These are phyloP conservation scores for Sporophila hypoxantha DNA, from an alignment of 2,113 vertebrate species.

Conservation along the genomic window DNA sequence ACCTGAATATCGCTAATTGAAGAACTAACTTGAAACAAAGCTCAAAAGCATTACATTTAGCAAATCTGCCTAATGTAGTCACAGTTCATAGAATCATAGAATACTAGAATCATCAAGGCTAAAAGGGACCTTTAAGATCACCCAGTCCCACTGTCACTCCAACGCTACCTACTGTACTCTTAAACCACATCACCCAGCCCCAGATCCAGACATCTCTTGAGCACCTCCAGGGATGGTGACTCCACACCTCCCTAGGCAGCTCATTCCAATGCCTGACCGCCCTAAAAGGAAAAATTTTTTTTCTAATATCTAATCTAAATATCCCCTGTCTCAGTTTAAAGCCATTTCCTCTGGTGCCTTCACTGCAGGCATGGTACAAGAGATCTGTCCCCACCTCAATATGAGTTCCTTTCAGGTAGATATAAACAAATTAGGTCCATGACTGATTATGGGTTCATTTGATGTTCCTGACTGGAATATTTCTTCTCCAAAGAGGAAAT, in stretches of 20 bases:
- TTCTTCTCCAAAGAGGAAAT: not conserved
- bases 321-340: not conserved
- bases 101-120: not conserved
- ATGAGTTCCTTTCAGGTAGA: rapidly evolving
- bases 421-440: not conserved
- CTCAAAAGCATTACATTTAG: not conserved
- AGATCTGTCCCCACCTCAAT: not conserved
- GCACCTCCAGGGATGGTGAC: too few species aligned
- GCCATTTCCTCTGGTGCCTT: not conserved
- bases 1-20: not conserved
- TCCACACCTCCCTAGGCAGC: not conserved
- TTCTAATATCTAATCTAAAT: not conserved
- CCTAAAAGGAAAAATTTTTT: rapidly evolving
- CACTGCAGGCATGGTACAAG: not conserved
- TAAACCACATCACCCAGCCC: not conserved
- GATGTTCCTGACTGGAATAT: not conserved
- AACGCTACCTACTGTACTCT: not conserved
- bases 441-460: not conserved
- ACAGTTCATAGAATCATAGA: not conserved
- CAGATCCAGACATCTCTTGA: not conserved
- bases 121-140: not conserved
- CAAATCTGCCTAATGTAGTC: not conserved
- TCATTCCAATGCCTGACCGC: not conserved
- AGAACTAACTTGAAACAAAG: not conserved
- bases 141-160: too few species aligned